These are phyloP conservation scores for Glyptemys insculpta DNA, from an alignment of 2,797 vertebrate species.

Conservation along the genomic window DNA sequence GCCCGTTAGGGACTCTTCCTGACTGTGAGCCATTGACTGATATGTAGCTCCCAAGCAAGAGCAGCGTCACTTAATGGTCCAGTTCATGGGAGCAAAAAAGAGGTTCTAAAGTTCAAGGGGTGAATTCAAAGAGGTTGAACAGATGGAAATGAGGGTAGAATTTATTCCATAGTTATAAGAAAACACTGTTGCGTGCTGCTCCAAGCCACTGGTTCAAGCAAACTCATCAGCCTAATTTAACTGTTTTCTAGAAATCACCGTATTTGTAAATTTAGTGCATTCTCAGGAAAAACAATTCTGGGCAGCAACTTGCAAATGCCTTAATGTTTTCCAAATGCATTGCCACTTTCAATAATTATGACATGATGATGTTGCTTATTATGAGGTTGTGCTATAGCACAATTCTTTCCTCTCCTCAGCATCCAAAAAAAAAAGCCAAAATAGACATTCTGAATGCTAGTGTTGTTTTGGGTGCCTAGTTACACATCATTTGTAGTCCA, in stretches of 20 bases:
- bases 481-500: neutral
- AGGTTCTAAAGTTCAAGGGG: neutral
- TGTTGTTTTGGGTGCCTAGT: neutral
- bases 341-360: constrained; percentile 11
- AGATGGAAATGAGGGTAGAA: neutral
- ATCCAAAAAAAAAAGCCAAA: neutral
- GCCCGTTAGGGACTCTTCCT: neutral
- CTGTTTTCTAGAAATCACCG: constrained; percentile 16
- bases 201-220: neutral
- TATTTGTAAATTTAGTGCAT: neutral
- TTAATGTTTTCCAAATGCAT: constrained; percentile 61
- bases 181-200: neutral
- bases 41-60: neutral
- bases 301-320: constrained; percentile 37
- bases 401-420: constrained; percentile 44
- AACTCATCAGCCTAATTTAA: neutral
- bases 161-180: neutral
- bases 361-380: constrained; percentile 48
- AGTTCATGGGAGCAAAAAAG: neutral
- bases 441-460: neutral
- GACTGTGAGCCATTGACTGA: neutral
- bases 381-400: constrained; percentile 39
- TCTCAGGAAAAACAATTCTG: neutral
- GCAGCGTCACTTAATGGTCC: neutral
- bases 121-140: neutral